Percentiles rank a stretch among this genome's conserved stretches.
Conservation (phyloP, 2,113 vertebrate species). For the Xyliphius kryptos region DNA sequence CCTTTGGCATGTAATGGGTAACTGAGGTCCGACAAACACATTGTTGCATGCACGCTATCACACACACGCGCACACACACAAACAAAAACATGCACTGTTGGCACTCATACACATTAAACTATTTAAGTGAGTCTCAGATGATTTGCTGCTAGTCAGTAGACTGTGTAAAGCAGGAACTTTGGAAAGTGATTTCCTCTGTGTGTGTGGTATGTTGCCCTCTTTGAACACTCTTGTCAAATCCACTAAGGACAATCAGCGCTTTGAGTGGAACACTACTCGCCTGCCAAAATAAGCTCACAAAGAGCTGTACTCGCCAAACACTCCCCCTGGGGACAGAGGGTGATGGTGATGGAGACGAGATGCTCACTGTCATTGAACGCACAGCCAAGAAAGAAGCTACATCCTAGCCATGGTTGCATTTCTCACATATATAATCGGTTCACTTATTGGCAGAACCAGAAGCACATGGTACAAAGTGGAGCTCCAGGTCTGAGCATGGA, state of each 20-base stretch:
- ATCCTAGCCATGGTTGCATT: too few relatives aligned
- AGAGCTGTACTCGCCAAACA: too few relatives aligned
- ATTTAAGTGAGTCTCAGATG: constrained; percentile 25
- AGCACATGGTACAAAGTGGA: too few relatives aligned
- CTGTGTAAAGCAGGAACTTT: constrained; percentile 17
- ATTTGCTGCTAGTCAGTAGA: constrained; percentile 17
- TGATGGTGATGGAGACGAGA: too few relatives aligned
- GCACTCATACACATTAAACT: constrained; percentile 2
- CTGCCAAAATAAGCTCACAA: constrained; percentile 42
- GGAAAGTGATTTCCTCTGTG: constrained; percentile 13
- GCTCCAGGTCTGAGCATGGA: too few relatives aligned
- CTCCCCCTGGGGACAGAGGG: too few relatives aligned
- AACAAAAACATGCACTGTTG: constrained; percentile 10
- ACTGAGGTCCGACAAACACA: background rate
- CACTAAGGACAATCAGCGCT: constrained; percentile 32
- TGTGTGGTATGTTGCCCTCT: constrained; percentile 25
- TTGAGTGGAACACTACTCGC: constrained; percentile 29
- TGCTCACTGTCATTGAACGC: too few relatives aligned
- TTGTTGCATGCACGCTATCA: background rate
- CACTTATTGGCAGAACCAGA: too few relatives aligned
- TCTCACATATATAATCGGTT: too few relatives aligned
- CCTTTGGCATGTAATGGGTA: constrained; percentile 32
- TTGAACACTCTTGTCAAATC: constrained; percentile 29
- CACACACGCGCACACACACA: background rate
- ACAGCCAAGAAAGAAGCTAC: too few relatives aligned